Evolutionary conservation across 2,797 vertebrate species (phyloP), one percentile per base, ranked within the genome.

Genomic region (Gadopsis marmoratus): DNA sequence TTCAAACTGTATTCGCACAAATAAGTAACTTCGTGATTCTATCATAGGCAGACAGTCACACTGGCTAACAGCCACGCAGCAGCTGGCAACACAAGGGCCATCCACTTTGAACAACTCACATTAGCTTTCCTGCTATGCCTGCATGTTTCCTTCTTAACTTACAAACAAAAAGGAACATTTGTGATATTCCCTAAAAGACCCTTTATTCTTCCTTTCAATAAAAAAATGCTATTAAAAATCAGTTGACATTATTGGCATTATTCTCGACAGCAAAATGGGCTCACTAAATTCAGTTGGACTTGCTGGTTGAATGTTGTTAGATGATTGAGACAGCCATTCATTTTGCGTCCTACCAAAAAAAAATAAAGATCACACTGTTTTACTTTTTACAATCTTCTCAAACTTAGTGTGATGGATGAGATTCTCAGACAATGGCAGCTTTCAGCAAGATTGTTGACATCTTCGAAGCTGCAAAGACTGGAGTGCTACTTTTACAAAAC

Each of bases 301-400:
- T 45, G 14, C 5, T 45, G 43, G 16, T 58, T 16, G 10, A 78
- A 33, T 77, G 12, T 16, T 53, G 50, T 81, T 10, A 43, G n/a
- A 64, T 71, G 71, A 75, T 43, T 55, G 48, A 84, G 47, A 51
- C 16, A 61, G n/a, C 21, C 47, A 75, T 77, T 50, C 43, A 76
- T 84, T 76, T 74, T 33, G 5, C 48, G 3, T 47, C 8, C 47
- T 0, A 55, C 37, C n/a, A 45, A 41, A 54, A 47, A 62, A 53
- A 16, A 65, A 26, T 75, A 16, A 47, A 35, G 4, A 80, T 39
- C 78, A 77, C 54, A 58, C 29, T 35, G 23, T 29, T 53, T 13
- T 51, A 16, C 21, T 71, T 64, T 41, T 67, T 31, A 26, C 10
- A 31, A 2, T 41, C 29, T 51, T 35, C 21, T 76, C 37, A 59